Conservation (phyloP, 1,140 invertebrate species). For the Nasonia longicornis region DNA sequence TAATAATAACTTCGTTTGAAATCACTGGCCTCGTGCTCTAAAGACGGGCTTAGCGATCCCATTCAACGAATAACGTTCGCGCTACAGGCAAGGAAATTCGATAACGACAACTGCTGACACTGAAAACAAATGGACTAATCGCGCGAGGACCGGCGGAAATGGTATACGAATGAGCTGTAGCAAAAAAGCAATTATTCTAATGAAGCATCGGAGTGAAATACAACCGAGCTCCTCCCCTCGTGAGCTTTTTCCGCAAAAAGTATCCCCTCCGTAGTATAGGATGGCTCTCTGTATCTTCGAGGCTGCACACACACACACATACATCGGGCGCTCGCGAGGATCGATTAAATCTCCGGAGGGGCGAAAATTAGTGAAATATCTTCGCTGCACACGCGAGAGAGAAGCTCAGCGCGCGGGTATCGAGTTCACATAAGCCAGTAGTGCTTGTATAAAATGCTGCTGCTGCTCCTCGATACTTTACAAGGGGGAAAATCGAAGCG, state of each 20-base stretch:
- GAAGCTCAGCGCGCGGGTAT: too few species aligned
- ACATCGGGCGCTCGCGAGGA: too few species aligned
- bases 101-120: not conserved
- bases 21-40: not conserved
- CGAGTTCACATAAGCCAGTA: too few species aligned
- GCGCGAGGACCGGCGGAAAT: not conserved
- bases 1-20: not conserved
- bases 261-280: not conserved
- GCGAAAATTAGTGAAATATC: conserved; percentile 1
- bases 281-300: too few species aligned
- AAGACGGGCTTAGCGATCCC: not conserved
- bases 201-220: not conserved
- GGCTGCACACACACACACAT: too few species aligned
- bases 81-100: not conserved
- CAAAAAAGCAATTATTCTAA: not conserved
- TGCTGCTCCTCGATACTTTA: not conserved
- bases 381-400: not conserved
- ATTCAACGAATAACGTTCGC: not conserved
- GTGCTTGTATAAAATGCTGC: not conserved
- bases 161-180: not conserved
- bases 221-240: not conserved
- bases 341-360: not conserved
- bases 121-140: not conserved
- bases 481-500: conserved; percentile 8
- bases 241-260: not conserved